Evolutionary conservation across 2,797 vertebrate species (phyloP).

Genomic region (Nannoperca obscura): DNA sequence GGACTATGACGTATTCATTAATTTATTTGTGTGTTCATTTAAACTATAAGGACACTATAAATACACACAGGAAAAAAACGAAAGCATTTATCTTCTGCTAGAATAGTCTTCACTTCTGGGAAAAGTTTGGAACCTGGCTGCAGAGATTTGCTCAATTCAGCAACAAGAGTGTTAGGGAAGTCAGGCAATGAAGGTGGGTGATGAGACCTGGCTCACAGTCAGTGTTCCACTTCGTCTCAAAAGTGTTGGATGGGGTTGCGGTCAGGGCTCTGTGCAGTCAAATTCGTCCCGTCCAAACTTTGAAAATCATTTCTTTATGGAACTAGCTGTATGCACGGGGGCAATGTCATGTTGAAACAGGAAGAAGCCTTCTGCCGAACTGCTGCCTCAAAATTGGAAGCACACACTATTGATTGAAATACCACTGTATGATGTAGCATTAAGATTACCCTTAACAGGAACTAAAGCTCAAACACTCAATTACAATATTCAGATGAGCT

Average conservation of each 20-base stretch:
- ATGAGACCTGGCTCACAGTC: background rate
- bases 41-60: no score
- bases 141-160: slow-evolving; percentile 23
- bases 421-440: no score
- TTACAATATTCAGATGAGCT: background rate
- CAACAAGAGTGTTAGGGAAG: slow-evolving; percentile 6
- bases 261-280: slow-evolving; percentile 5
- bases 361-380: background rate
- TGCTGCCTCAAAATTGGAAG: background rate
- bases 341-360: background rate
- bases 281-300: background rate
- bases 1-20: background rate
- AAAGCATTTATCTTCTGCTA: background rate
- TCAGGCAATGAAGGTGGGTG: slow-evolving; percentile 8
- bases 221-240: background rate
- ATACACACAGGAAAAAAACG: background rate
- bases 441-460: background rate
- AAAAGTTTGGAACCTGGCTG: background rate
- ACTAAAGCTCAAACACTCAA: background rate
- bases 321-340: background rate
- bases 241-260: background rate
- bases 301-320: slow-evolving; percentile 18
- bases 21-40: background rate
- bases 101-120: background rate
- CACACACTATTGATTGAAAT: background rate